Evolutionary conservation across 2,797 vertebrate species (phyloP), one percentile per base, ranked within the genome.

Genomic region (Crenichthys baileyi): DNA sequence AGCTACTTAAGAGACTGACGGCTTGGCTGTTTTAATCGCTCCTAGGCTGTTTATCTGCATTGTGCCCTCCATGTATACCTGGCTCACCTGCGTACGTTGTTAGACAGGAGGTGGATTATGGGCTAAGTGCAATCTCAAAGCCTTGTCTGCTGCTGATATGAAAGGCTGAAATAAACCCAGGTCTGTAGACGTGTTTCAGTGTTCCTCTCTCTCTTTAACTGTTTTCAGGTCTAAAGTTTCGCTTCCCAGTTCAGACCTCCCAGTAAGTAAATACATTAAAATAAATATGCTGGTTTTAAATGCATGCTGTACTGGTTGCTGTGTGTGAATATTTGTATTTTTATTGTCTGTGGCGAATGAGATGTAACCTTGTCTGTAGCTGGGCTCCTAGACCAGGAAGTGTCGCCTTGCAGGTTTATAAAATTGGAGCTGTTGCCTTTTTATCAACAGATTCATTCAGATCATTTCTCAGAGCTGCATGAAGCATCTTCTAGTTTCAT

Each of bases 21-120:
- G 85, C 90, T 93, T 92, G 90, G 83, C 89, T 60, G 79, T 81
- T 87, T 88, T 92, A 92, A 93, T 92, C 87, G 83, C 68, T 92
- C 36, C 65, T 88, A 70, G 89, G 87, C 91, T 75, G 86, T 87
- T 92, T 87, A 89, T 85, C 85, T 83, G 41, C 48, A 0, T 71
- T 80, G 63, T 39, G 50, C 78, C 88, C 75, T 44, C 83, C 58
- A n/a, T 75, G 61, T 72, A n/a, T 87, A 84, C 84, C 85, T 88
- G 84, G 36, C 71, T 79, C 79, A 51, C 24, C 70, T 80, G 79
- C 51, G 70, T 83, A 60, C 83, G 83, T 75, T 88, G 74, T 77
- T 24, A 85, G 77, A 73, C 79, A 73, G 79, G 83, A 58, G 82
- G 48, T 75, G 79, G 82, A 90, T 88, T 88, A 86, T 55, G 73